Base-by-base conservation (phyloP, 2,888 invertebrate species). In the Pinctada fucata region DNA sequence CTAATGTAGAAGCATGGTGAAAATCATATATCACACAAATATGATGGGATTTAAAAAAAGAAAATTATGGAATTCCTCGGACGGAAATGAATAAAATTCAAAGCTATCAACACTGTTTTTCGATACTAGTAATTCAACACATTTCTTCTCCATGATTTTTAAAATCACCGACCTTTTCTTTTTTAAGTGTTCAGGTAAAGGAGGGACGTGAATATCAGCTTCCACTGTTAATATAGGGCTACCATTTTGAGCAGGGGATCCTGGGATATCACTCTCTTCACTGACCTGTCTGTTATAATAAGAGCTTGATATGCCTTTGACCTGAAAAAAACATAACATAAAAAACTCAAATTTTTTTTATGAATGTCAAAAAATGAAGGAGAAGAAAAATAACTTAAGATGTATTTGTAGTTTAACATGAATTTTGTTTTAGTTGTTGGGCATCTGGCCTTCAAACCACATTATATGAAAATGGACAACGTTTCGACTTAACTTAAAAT, bases 141-240 rank as follows among this genome's bases (percentile, higher is more conserved):
- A 31, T 31, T 31, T 31, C 31, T 31, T 31, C 0, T 31, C 31
- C 31, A 31, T 1, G 31, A 31, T 31, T 31, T 58, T 10, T 13
- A 58, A 13, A 58, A 13, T 10, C 13, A 48, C 69, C 66, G n/a
- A 76, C 77, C 72, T 68, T 77, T 64, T 67, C 51, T 72, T 72
- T 31, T 3, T 31, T 51, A 77, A 52, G 49, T 72, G 72, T n/a
- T 77, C 77, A 52, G 77, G 64, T 51, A 72, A 4, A 47, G 76
- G 71, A 8, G 71, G 71, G 5, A 64, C 71, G 31, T 77, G 67
- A 16, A 77, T 52, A 65, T 75, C 78, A 70, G 79, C 78, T 73
- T 74, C 75, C 70, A 82, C 76, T 52, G 76, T 45, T 69, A 69
- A 10, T 6, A 78, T 76, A 72, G 74, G 73, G 8, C 65, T 65